Base-by-base conservation (phyloP, 2,888 invertebrate species). In the Stramonita haemastoma region DNA sequence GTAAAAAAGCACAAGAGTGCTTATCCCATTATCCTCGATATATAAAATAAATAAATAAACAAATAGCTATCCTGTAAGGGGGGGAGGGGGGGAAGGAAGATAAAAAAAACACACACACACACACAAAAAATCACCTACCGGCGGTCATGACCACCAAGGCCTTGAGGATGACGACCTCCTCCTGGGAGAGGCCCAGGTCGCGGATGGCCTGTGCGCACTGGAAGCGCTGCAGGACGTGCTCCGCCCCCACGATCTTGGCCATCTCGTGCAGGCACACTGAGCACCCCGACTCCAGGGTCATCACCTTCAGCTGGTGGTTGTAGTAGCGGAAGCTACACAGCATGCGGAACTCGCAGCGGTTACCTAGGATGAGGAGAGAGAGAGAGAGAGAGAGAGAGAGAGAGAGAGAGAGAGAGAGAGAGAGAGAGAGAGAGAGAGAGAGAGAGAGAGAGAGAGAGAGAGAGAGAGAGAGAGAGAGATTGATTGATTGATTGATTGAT, bases 231-330 rank as follows among this genome's bases (percentile, higher is more conserved):
- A 32, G n/a, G 36, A 32, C 84, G 32, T 57, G n/a, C n/a, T 46
- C 29, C 26, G 32, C 32, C 19, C 36, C 66, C 32, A n/a, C 32
- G 46, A 83, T 66, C 13, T 29, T n/a, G 66, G 32, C 36, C 36
- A 83, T 32, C 46, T 88, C 88, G 32, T 88, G 81, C 15, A 83
- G 5, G 29, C 83, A 83, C 26, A 46, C 15, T 13, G 88, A 46
- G 22, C 66, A 34, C 4, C 88, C 88, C 8, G 66, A 79, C 36
- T 57, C 57, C 34, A 88, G 19, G 4, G 88, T 88, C 57, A 81
- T 57, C 79, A 88, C 88, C 36, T 88, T 32, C 57, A 88, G 83
- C 19, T 88, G 60, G 13, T 19, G 15, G 83, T 88, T 88, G 60
- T 81, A 88, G 34, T 29, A n/a, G 26, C 32, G 22, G 88, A 79